phyloP scores from a whole-genome alignment of 1,140 invertebrate genomes.

The Calliopsis andreniformis region DNA sequence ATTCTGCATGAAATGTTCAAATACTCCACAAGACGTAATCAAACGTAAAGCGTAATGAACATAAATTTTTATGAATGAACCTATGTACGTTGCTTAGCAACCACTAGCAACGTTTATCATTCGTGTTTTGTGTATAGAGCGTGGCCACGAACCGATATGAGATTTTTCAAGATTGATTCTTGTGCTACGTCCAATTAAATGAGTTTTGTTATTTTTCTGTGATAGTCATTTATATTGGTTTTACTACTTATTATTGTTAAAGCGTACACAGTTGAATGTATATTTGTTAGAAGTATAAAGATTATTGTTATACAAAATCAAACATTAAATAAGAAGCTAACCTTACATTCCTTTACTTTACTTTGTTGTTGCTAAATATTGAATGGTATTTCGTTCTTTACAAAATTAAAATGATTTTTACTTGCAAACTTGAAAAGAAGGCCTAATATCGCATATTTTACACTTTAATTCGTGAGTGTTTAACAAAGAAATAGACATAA shows the following conservation, averaged over 20 bases:
- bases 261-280: background rate
- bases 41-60: no score
- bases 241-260: no score
- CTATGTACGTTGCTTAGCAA: background rate
- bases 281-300: background rate
- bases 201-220: background rate
- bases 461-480: background rate
- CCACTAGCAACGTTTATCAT: background rate
- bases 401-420: background rate
- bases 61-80: conserved; percentile 6
- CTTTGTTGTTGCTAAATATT: background rate
- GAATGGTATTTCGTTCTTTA: background rate
- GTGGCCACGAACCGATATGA: background rate
- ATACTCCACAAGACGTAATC: no score
- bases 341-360: background rate
- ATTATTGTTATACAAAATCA: background rate
- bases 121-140: background rate
- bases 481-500: conserved; percentile 28
- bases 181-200: background rate
- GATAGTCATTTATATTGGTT: background rate
- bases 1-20: no score
- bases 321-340: conserved; percentile 9
- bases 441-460: background rate
- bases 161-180: background rate
- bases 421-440: background rate